Percentiles rank a stretch among this genome's conserved stretches.
Conservation (phyloP, 2,113 vertebrate genomes). For the Caretta caretta region DNA sequence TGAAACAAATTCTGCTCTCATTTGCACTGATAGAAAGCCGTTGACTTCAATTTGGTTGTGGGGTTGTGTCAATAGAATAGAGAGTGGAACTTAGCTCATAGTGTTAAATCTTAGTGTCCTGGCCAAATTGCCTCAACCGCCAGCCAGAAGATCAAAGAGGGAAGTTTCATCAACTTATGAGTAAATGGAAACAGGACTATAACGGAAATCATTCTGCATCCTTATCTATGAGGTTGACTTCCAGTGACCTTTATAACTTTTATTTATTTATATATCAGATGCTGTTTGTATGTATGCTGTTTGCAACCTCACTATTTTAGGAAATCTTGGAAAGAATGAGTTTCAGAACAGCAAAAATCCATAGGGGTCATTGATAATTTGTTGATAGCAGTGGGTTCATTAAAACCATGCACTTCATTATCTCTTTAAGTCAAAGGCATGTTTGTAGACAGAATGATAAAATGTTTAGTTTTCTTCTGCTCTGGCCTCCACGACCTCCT, state of each 20-base stretch:
- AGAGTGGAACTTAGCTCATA: background rate
- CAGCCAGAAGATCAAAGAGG: constrained; percentile 3
- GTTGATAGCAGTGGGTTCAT: constrained; percentile 63
- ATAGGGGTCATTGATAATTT: constrained; percentile 41
- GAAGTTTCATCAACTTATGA: constrained; percentile 11
- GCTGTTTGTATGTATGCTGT: background rate
- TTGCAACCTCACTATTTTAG: background rate
- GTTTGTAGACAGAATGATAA: constrained; percentile 65
- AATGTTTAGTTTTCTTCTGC: constrained; percentile 67
- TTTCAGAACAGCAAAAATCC: constrained; percentile 29
- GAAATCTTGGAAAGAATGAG: background rate
- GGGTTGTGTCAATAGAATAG: background rate
- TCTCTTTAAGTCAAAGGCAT: constrained; percentile 68
- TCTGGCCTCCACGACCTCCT: constrained; percentile 59
- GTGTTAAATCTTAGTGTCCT: constrained; percentile 45
- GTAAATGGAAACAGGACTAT: constrained; percentile 39
- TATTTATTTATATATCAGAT: background rate
- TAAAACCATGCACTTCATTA: constrained; percentile 62
- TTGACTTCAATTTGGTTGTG: background rate
- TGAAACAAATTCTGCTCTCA: background rate
- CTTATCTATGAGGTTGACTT: background rate
- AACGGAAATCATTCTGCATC: background rate
- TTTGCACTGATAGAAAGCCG: background rate
- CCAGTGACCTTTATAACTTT: background rate
- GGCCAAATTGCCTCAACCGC: constrained; percentile 35